Evolutionary conservation across 2,888 invertebrate genomes (phyloP), one percentile per base, ranked within the genome.

Genomic region (Drosophila suboccidentalis): DNA sequence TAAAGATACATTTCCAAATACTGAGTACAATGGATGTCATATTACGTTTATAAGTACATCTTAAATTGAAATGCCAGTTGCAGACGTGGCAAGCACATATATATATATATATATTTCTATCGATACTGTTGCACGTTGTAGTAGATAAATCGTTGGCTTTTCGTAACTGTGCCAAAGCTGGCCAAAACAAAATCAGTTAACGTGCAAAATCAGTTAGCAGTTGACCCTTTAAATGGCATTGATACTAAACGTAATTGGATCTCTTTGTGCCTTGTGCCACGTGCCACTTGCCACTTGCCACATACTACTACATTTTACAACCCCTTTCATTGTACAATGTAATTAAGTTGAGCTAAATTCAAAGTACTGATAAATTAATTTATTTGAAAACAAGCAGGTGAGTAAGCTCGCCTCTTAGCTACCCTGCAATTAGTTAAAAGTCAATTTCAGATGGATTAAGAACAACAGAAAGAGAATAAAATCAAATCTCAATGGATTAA

Each of bases 131-230:
- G 55, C 55, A 55, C 43, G 22, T 19, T 55, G 15, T 10, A 22
- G 44, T 10, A 22, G 44, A 44, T 58, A 46, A 38, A 47, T 46
- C 11, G 46, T 29, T 36, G 29, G 36, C 41, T 44, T 34, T 62
- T 54, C 17, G 53, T 26, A 57, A 61, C 49, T 72, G 60, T 54
- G 43, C 36, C 57, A 69, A 76, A 72, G 32, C 44, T 59, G 62
- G 59, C 49, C 62, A 78, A 77, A 63, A 63, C 49, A 54, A 74
- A 74, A 74, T 66, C 76, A 70, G 59, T 76, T 72, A 68, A 43
- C n/a, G n/a, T n/a, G n/a, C 60, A 53, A 32, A 29, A 29, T 29
- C 8, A 6, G 47, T 49, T 34, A 46, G 54, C 63, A 61, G 39
- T 65, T 75, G 75, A 54, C 71, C 76, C 54, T 34, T 61, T 17